Conservation (phyloP, 2,797 vertebrate species). For the Cirrhinus mrigala region DNA sequence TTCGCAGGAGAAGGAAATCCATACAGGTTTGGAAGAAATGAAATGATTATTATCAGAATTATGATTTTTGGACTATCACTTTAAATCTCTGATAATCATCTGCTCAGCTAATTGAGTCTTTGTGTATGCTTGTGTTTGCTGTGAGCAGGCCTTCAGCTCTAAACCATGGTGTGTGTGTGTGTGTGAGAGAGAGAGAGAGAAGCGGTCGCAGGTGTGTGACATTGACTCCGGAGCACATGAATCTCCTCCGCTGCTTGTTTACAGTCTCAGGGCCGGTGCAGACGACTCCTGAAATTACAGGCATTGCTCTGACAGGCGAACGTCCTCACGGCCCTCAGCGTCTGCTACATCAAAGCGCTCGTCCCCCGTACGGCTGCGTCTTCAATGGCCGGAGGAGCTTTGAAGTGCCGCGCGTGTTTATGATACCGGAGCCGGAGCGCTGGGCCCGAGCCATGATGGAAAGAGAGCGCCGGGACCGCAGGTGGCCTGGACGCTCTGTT, state of each 20-base stretch:
- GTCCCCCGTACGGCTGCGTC: slow-evolving; percentile 39
- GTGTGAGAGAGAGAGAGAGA: background rate
- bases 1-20: background rate
- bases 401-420: slow-evolving; percentile 70
- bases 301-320: slow-evolving; percentile 1
- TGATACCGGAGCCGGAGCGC: slow-evolving; percentile 68
- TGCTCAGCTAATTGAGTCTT: too few relatives aligned
- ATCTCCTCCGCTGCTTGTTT: slow-evolving; percentile 28
- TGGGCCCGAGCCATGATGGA: slow-evolving; percentile 67
- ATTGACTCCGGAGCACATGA: background rate
- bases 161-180: background rate
- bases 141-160: too few relatives aligned
- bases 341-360: slow-evolving; percentile 50
- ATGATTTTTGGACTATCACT: background rate
- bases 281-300: slow-evolving; percentile 30
- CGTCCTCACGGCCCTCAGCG: slow-evolving; percentile 16
- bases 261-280: slow-evolving; percentile 15
- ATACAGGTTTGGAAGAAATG: background rate
- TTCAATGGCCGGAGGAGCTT: slow-evolving; percentile 62
- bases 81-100: background rate
- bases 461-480: slow-evolving; percentile 62
- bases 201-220: background rate
- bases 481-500: slow-evolving; percentile 63
- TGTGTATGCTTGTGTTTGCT: background rate
- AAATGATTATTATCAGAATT: background rate